Conservation (phyloP, 2,888 invertebrate genomes). For the Pherbina coryleti region DNA sequence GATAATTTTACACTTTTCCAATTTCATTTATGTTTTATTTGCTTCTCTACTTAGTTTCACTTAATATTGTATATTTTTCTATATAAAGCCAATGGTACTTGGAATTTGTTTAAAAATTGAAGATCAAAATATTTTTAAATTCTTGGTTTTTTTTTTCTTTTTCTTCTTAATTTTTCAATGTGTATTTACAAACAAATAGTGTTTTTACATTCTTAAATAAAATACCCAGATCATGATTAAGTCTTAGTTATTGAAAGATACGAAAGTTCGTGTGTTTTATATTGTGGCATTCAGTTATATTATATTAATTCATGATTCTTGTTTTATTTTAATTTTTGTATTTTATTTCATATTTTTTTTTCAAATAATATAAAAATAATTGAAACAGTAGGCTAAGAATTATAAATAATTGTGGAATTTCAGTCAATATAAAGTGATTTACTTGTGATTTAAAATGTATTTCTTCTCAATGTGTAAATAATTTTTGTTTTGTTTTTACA, state of each 20-base stretch:
- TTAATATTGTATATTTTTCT: conserved; percentile 27
- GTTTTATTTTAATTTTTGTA: neutral
- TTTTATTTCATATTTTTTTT: neutral
- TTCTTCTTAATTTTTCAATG: neutral
- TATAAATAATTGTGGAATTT: conserved; percentile 30
- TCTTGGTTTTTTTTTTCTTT: neutral
- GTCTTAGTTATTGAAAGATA: too few relatives aligned
- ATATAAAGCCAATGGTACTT: conserved; percentile 34
- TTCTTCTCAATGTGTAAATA: neutral
- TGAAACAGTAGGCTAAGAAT: conserved; percentile 20
- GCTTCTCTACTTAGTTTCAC: neutral
- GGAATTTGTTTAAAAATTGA: conserved; percentile 1
- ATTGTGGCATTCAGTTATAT: neutral
- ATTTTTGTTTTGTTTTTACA: conserved; percentile 39
- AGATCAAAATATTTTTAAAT: conserved; percentile 4
- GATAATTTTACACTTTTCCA: neutral
- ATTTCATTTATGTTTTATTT: neutral
- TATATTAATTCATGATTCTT: neutral
- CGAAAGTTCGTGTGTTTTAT: neutral
- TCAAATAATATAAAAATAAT: neutral
- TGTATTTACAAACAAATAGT: conserved; percentile 19
- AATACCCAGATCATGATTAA: too few relatives aligned
- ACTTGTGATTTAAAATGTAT: neutral
- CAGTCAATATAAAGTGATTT: conserved; percentile 28
- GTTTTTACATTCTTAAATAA: neutral